Base-by-base conservation (phyloP, 2,113 vertebrate species). In the Gambusia affinis region DNA sequence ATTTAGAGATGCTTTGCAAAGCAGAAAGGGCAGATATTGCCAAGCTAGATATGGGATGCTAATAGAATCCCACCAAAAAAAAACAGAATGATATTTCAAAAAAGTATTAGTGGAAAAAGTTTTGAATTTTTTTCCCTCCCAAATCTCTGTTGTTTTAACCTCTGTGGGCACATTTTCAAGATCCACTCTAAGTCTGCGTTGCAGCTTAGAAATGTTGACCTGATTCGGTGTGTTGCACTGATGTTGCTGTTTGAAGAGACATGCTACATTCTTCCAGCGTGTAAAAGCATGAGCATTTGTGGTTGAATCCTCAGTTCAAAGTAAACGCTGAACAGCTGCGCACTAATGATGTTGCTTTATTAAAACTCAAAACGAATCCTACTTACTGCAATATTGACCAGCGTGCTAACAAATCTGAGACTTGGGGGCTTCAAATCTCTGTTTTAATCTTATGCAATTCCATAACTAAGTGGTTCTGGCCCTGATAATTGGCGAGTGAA, bases 391-490 rank as follows among this genome's bases (percentile, higher is more conserved):
- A 73, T 75, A 72, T 72, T 70, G 72, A 87, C 77, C 78, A 61
- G 51, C 75, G n/a, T 61, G 33, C 79, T 79, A 74, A 72, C 74
- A 74, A 85, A 83, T 64, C 67, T 47, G 67, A 80, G 68, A 66
- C 33, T 3, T 60, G 65, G 75, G 79, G 71, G 60, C 57, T 76
- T 63, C 15, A 69, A 86, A 75, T 80, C 61, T 76, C 44, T 27
- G 70, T 51, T 69, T 89, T 90, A 85, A 84, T 89, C 81, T 84
- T 78, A 29, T 15, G 30, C 80, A 81, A 73, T 81, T 89, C 86
- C 81, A 79, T 70, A 84, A 84, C 75, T 67, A 88, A 92, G 78
- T 76, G 63, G 82, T 87, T 92, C 76, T 82, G 87, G 82, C 84
- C 81, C 62, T 78, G 65, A 79, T 87, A 83, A 85, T 80, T 81